Evolutionary conservation across 2,888 invertebrate species (phyloP), one percentile per base, ranked within the genome.

Genomic region (Parelbella ahira): DNA sequence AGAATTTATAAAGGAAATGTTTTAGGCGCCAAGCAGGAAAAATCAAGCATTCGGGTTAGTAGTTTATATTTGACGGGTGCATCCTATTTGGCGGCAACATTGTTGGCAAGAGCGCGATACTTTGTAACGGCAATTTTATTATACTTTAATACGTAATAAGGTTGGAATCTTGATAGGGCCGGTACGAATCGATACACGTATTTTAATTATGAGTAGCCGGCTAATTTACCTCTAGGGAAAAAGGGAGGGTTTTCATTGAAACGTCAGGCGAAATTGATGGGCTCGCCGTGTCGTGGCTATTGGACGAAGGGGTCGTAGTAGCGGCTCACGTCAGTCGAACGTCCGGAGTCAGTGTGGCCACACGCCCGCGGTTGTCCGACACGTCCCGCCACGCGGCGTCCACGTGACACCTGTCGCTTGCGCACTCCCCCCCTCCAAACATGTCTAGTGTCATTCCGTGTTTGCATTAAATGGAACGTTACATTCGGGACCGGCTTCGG

Each of bases 181-280:
- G 7, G 24, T 9, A 20, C 1, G 20, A 33, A 36, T 43, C 43
- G 43, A 43, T 43, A 24, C 39, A 39, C 43, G 45, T 76, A 32
- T 68, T 75, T 79, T 79, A 81, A 82, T 82, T 82, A 80, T 68
- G 63, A 64, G 62, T 52, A 57, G 60, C 68, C 60, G 60, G 68
- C 70, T 75, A 76, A 76, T 78, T 75, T 73, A 70, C 66, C 76
- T 68, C 74, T 50, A 64, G 78, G 78, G 74, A 70, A 75, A 75
- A 76, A 68, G 75, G 71, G 73, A 70, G 72, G 4, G 77, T 76
- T 76, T 78, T 79, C 78, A 81, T 79, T 81, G 80, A 79, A 79
- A 79, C 78, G 84, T 84, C 83, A 82, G 68, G 71, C 65, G 61
- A 74, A 83, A 86, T 86, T 84, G 84, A 84, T 84, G 84, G 79